Percentiles rank a stretch among this genome's conserved stretches.
Evolutionary conservation across 2,113 vertebrate genomes (phyloP).

Genomic region (Salvelinus sp.): DNA sequence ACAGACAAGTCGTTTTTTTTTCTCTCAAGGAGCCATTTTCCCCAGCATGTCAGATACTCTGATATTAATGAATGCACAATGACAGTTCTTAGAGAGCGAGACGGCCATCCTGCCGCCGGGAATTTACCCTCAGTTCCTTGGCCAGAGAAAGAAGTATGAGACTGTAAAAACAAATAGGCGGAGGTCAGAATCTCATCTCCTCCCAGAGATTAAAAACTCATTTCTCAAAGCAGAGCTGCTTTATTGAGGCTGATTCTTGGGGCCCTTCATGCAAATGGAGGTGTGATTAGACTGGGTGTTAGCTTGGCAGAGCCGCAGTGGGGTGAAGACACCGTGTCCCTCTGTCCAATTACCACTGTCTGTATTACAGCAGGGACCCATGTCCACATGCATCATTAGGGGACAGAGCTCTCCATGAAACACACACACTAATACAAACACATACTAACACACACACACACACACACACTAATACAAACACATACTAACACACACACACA

Average conservation of each 20-base stretch:
- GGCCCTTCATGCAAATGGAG: constrained; percentile 86
- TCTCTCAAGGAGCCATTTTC: no score
- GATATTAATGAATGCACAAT: constrained; percentile 86
- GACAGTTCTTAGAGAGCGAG: constrained; percentile 71
- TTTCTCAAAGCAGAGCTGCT: constrained; percentile 80
- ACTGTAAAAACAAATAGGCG: constrained; percentile 69
- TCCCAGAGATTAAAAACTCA: constrained; percentile 94
- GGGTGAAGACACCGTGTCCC: constrained; percentile 77
- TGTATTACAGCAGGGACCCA: constrained; percentile 72
- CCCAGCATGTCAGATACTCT: constrained; percentile 63
- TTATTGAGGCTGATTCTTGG: constrained; percentile 83
- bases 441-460: no score
- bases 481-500: no score
- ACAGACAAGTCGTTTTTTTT: constrained; percentile 64
- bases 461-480: no score
- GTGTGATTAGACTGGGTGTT: constrained; percentile 80
- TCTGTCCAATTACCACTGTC: constrained; percentile 77
- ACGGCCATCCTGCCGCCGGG: constrained; percentile 78
- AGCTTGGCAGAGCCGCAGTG: constrained; percentile 59
- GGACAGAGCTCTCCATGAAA: no score
- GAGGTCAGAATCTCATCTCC: constrained; percentile 92
- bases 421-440: no score
- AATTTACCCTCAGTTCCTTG: constrained; percentile 85
- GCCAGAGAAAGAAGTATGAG: constrained; percentile 62
- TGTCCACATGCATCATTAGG: neutral